Conservation (phyloP, 1,140 invertebrate genomes). For the Protaetia brevitarsis region DNA sequence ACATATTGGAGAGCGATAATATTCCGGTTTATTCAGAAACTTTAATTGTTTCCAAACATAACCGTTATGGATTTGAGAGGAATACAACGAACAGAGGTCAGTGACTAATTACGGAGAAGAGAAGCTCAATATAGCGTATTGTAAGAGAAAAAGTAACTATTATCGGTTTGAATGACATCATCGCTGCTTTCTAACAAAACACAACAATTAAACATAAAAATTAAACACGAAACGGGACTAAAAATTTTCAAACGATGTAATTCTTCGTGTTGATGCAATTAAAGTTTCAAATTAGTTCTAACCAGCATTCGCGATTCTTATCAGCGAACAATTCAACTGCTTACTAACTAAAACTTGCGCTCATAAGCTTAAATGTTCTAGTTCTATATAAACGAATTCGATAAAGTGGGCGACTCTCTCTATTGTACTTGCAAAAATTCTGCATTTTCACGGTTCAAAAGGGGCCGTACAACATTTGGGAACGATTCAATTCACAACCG, state of each 20-base stretch:
- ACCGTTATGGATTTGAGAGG: too few species aligned
- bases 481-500: background rate
- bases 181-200: background rate
- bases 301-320: background rate
- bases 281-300: conserved; percentile 13
- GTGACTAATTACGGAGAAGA: too few species aligned
- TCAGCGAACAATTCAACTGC: background rate
- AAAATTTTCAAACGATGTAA: conserved; percentile 3
- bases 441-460: background rate
- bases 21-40: too few species aligned
- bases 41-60: too few species aligned
- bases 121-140: too few species aligned
- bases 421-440: background rate
- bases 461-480: background rate
- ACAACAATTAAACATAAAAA: background rate
- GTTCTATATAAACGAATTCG: too few species aligned
- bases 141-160: background rate
- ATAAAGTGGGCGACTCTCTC: too few species aligned
- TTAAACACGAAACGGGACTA: background rate
- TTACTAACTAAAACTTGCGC: too few species aligned
- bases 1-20: too few species aligned
- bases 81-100: too few species aligned
- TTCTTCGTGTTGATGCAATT: background rate
- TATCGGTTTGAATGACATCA: background rate
- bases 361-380: too few species aligned